Percentiles rank a stretch among this genome's conserved stretches.
These are phyloP conservation scores for Artemia sinica DNA, from an alignment of 2,888 invertebrate genomes.

Conservation along the genomic window DNA sequence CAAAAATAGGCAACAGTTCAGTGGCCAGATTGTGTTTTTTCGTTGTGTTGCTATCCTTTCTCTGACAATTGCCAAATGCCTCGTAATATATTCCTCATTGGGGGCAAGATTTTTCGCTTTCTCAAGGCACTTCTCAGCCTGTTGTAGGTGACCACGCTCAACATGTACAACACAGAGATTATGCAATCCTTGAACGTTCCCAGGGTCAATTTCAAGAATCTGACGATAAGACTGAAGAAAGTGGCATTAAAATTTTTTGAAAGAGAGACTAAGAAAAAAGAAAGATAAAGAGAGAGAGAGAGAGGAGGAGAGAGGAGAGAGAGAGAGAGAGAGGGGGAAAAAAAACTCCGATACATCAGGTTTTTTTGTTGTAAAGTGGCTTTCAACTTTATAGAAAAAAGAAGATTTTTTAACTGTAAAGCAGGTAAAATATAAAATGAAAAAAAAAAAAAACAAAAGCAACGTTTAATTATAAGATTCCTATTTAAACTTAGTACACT, in stretches of 20 bases:
- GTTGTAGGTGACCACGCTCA: conserved; percentile 55
- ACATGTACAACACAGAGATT: conserved; percentile 91
- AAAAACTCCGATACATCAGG: not conserved
- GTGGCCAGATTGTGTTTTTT: not conserved
- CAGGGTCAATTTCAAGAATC: conserved; percentile 56
- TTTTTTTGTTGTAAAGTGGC: not conserved
- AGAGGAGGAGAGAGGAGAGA: no score
- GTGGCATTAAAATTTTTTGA: not conserved
- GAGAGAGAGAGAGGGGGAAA: no score
- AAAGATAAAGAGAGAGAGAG: not conserved
- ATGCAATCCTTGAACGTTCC: conserved; percentile 66
- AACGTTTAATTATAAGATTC: no score
- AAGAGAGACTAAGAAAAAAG: conserved; percentile 14
- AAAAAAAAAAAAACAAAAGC: no score
- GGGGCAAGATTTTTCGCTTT: conserved; percentile 66
- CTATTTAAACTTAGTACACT: no score
- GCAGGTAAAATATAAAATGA: no score
- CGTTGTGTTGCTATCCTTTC: conserved; percentile 37
- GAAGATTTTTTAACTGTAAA: no score
- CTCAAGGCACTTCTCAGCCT: conserved; percentile 66
- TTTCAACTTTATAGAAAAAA: no score
- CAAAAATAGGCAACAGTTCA: no score
- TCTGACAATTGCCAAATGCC: conserved; percentile 74
- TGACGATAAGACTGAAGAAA: conserved; percentile 60
- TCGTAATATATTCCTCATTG: conserved; percentile 70